Base-by-base conservation (phyloP, 2,888 invertebrate genomes). In the Beris morrisii region DNA sequence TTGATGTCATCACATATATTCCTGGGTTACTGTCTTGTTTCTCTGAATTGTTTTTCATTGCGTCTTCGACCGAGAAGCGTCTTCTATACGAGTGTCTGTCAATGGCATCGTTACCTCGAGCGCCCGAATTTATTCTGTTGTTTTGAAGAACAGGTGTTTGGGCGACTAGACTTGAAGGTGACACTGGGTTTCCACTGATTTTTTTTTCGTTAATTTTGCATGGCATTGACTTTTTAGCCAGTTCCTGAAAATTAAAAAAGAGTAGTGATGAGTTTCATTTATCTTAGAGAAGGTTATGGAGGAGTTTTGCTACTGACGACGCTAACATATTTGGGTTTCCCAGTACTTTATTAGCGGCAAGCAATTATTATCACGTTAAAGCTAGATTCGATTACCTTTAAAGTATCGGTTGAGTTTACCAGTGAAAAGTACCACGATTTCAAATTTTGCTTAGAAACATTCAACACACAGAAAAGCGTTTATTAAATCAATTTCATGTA, bases 201-300 rank as follows among this genome's bases (percentile, higher is more conserved):
- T 38, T 12, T 9, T 48, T n/a, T n/a, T 53, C 63, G 48, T 67
- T 48, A 9, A 58, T 55, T 43, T 64, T 12, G 43, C 45, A 65
- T 44, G 68, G 61, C 64, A 67, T 68, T 53, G 69, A 64, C 9
- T 64, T 67, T n/a, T 68, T 66, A 6, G 59, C 58, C n/a, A 68
- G 57, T 5, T 55, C 61, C 69, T 69, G 61, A 5, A 67, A 67
- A 22, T 15, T 56, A 30, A 65, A 54, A 38, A 46, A 61, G 53
- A 58, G 22, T 22, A 22, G 22, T 22, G 22, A 64, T 31, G 3
- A 58, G 31, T 31, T 12, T 22, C 22, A 52, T 28, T 44, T 12
- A 44, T 44, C 9, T 12, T 44, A 44, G n/a, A 12, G n/a, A 12
- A 44, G 9, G 44, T 12, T 44, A 12, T 12, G n/a, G 9, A 44